A percentile compares a stretch with the other conserved stretches of the same genome.
These are phyloP conservation scores for Galemys pyrenaicus DNA, from an alignment of 2,113 vertebrate genomes.

Conservation along the genomic window DNA sequence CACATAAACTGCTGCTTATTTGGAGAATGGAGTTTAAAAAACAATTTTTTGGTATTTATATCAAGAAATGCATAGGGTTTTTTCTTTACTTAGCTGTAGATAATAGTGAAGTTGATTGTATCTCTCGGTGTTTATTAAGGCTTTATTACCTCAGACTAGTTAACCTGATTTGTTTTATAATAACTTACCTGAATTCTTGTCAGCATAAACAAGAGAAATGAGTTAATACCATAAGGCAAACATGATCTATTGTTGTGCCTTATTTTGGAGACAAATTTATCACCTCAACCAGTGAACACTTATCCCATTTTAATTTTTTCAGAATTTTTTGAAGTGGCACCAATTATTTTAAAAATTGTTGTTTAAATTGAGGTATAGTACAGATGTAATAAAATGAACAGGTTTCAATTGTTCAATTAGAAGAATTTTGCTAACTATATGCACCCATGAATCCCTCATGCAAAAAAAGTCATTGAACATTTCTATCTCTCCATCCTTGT, in stretches of 20 bases:
- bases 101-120: background rate
- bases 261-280: conserved; percentile 11
- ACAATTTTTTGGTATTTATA: background rate
- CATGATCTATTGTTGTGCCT: background rate
- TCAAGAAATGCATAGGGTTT: background rate
- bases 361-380: too few relatives aligned
- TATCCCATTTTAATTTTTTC: background rate
- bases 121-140: background rate
- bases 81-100: background rate
- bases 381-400: background rate
- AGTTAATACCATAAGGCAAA: background rate
- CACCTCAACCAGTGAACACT: background rate
- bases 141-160: background rate
- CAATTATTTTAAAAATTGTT: background rate
- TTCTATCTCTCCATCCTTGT: background rate
- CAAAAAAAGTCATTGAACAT: background rate
- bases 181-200: background rate
- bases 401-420: background rate
- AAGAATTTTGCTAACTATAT: background rate
- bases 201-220: background rate
- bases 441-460: background rate
- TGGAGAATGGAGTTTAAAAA: background rate
- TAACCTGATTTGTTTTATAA: background rate
- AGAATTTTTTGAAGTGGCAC: background rate
- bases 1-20: background rate